Evolutionary conservation across 2,797 vertebrate genomes (phyloP), one percentile per base, ranked within the genome.

Genomic region (Sylvilagus floridanus): DNA sequence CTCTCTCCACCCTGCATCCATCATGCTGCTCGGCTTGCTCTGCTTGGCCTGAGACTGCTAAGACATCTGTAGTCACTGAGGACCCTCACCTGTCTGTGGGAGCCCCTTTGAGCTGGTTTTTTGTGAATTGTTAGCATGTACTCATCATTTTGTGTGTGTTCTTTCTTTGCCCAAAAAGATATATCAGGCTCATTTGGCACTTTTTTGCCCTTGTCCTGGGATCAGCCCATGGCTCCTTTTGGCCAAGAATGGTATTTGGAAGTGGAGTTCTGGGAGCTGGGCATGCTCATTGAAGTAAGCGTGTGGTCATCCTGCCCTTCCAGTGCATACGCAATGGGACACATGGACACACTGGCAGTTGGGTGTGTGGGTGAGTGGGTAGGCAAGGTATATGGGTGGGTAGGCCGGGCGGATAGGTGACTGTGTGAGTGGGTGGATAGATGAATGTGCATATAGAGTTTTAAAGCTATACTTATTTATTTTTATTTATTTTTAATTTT

Each of bases 341-440:
- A 35, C 13, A 3, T 82, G 47, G 78, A 3, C 2, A 9, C 21
- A 9, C 28, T 2, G 4, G 24, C 17, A 1, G 62, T 16, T 14
- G 19, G 17, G 22, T 16, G 32, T 14, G 24, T 28, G 6, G 52
- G 3, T 21, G 7, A 7, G 7, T 16, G 9, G 32, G 10, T 10
- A 5, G 7, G 7, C 14, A 13, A 12, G 8, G 12, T 2, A 4
- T 47, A 42, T 13, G 6, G 6, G 7, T 16, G 8, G 32, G 10
- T 21, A 2, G 7, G 8, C 14, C n/a, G 35, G 69, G 7, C 5
- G 35, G 69, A 22, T 71, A 16, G 12, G 13, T 50, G 21, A 2
- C 10, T 37, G 10, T 6, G 12, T 66, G 21, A 4, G 16, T 30
- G 32, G 47, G 19, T 65, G 19, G 30, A 22, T 82, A 50, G 68